Base-by-base conservation (phyloP, 2,888 invertebrate species). In the Acanthococcus lagerstroemiae region DNA sequence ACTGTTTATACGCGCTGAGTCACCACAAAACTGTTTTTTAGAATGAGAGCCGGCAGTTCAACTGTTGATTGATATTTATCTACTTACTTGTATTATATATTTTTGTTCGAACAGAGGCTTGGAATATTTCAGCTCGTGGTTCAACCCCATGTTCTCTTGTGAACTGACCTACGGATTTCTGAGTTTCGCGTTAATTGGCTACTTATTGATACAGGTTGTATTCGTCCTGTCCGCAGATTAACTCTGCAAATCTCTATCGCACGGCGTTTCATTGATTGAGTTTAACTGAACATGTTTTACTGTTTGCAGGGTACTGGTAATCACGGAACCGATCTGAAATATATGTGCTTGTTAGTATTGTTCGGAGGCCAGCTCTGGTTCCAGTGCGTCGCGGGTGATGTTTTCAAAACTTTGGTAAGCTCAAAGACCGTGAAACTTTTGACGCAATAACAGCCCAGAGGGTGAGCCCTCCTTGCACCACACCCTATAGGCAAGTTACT, bases 331-430 rank as follows among this genome's bases (percentile, higher is more conserved):
- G 58, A 58, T 58, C 25, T 25, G 25, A 60, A 60, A 60, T 60
- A 60, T 30, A 48, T 60, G 9, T 60, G 60, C 9, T 27, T 60
- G n/a, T 26, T 60, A 26, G 60, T 46, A 9, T 50, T 60, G 27
- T 60, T 60, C 19, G 60, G 60, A 15, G 50, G 60, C 6, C 60
- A 60, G 17, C 60, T 60, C 48, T 60, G 60, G 19, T 60, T 48
- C n/a, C 60, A 60, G 30, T 60, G 60, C 22, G 60, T 50, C 2
- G 60, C 48, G 7, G 60, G 60, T n/a, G 60, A 50, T 27, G 17
- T 12, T 27, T 45, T 60, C 5, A 24, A 46, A 25, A 60, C 60
- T 6, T 25, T 60, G 17, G 60, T 60, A 15, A 60, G 60, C 26
- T 45, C 4, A 4, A 45, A 37, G 15, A 9, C 15, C 37, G 37